phyloP scores from a whole-genome alignment of 1,140 invertebrate genomes.

The Ylistrum balloti region DNA sequence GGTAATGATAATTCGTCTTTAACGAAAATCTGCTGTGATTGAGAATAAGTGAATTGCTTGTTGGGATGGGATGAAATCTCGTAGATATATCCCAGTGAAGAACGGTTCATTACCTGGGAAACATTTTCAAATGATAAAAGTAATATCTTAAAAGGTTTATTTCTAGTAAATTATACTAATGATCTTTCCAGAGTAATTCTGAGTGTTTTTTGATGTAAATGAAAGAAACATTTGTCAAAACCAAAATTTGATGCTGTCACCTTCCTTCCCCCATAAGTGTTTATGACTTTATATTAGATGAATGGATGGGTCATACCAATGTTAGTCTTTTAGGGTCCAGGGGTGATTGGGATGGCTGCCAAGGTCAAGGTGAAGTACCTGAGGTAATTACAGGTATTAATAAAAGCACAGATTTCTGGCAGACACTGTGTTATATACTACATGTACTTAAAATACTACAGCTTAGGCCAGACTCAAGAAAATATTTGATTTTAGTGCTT shows the following conservation, averaged over 20 bases:
- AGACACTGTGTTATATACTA: not conserved
- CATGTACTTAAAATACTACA: not conserved
- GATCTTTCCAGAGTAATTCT: not conserved
- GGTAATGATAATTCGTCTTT: constrained; percentile 30
- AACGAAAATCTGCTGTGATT: constrained; percentile 31
- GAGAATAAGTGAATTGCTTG: not conserved
- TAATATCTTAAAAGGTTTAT: not conserved
- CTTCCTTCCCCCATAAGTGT: not conserved
- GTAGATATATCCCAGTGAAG: not conserved
- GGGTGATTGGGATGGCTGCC: not conserved
- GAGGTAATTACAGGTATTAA: not conserved
- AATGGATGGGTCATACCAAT: not conserved
- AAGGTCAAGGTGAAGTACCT: not conserved
- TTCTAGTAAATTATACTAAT: not conserved
- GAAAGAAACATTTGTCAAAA: constrained; percentile 4
- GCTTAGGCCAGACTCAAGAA: not conserved
- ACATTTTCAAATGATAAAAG: constrained; percentile 26
- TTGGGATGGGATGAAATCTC: not conserved
- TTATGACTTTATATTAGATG: not conserved
- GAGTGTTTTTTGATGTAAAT: not conserved
- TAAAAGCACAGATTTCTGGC: not conserved
- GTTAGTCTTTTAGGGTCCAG: not conserved
- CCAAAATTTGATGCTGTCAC: not conserved
- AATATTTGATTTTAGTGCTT: no score
- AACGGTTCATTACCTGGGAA: not conserved